A percentile compares a stretch with the other conserved stretches of the same genome.
These are phyloP conservation scores for Gymnocypris eckloni DNA, from an alignment of 2,797 vertebrate species.

Conservation along the genomic window DNA sequence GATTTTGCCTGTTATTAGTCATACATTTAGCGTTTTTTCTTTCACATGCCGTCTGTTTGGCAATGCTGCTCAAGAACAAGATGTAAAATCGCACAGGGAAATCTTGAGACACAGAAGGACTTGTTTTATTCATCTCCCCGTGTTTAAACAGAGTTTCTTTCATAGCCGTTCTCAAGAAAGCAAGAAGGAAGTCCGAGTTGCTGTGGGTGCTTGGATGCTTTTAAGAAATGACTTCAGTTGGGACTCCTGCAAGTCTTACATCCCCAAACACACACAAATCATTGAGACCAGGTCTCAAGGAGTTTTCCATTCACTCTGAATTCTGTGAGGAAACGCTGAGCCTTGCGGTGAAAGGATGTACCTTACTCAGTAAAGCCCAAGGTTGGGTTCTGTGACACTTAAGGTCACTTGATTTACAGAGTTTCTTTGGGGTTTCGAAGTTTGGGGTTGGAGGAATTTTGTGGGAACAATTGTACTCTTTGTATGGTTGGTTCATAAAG, in stretches of 20 bases:
- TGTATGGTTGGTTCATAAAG: constrained; percentile 51
- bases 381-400: constrained; percentile 51
- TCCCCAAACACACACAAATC: constrained; percentile 64
- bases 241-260: constrained; percentile 44
- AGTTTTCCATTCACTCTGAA: constrained; percentile 38
- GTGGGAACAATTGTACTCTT: constrained; percentile 54
- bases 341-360: constrained; percentile 41
- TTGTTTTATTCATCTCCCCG: constrained; percentile 53
- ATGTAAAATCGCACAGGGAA: background rate
- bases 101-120: constrained; percentile 32
- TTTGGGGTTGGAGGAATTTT: constrained; percentile 35
- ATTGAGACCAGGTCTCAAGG: constrained; percentile 47
- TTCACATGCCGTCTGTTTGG: background rate
- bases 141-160: constrained; percentile 69
- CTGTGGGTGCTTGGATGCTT: constrained; percentile 52
- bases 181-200: constrained; percentile 66
- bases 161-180: constrained; percentile 60
- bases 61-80: background rate
- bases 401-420: constrained; percentile 62
- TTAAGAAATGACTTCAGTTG: constrained; percentile 63
- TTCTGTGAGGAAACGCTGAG: constrained; percentile 18
- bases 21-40: background rate
- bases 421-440: constrained; percentile 42
- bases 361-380: constrained; percentile 58
- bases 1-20: background rate